These are phyloP conservation scores for Neolamprologus ventralis DNA, from an alignment of 2,113 vertebrate species.

Conservation along the genomic window DNA sequence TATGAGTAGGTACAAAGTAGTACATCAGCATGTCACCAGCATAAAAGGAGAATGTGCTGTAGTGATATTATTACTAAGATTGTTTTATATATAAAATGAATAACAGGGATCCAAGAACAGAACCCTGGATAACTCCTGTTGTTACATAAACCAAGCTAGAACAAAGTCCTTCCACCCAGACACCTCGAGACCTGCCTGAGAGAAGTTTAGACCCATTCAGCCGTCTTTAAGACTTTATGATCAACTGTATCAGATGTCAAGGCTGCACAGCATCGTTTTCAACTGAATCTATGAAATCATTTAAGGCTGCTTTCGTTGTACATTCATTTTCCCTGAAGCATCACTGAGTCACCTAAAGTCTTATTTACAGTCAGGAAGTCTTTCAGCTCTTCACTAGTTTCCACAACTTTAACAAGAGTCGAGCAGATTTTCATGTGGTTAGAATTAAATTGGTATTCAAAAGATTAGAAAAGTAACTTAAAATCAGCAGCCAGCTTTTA, in stretches of 20 bases:
- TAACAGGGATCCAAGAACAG: background rate
- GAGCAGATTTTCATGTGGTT: background rate
- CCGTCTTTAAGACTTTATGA: background rate
- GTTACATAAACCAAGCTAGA: fast-evolving
- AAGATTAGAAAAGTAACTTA: background rate
- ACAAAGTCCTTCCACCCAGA: background rate
- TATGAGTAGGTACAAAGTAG: background rate
- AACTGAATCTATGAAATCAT: background rate
- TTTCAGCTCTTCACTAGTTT: background rate
- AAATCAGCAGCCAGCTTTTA: background rate
- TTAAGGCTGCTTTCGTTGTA: no score
- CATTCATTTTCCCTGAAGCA: no score
- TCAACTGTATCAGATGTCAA: background rate
- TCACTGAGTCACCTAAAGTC: no score
- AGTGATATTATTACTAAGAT: background rate
- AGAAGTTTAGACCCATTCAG: fast-evolving
- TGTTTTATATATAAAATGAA: background rate
- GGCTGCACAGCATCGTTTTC: fast-evolving
- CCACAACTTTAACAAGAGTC: background rate
- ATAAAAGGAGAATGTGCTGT: background rate
- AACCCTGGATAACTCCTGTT: background rate
- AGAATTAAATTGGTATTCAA: background rate
- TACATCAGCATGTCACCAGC: background rate
- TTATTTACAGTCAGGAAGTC: background rate
- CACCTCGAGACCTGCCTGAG: background rate